These are phyloP conservation scores for Addax nasomaculatus DNA, from an alignment of 2,113 vertebrate species.

Conservation along the genomic window DNA sequence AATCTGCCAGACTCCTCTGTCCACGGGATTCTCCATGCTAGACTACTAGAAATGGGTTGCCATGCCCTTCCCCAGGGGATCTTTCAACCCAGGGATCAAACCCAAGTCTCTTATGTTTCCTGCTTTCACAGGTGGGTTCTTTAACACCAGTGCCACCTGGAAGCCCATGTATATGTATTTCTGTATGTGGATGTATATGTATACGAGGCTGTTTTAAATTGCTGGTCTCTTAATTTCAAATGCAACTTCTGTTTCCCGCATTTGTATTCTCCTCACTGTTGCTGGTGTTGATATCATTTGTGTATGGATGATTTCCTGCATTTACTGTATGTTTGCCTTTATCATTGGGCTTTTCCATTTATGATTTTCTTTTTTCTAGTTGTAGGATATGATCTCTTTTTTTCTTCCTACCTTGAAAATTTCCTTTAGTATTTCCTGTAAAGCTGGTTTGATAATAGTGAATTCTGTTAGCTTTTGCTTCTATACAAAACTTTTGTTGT, in stretches of 20 bases:
- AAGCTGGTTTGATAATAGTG: not conserved
- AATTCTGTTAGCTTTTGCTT: not conserved
- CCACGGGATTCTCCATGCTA: not conserved
- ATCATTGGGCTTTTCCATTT: not conserved
- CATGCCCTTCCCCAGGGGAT: not conserved
- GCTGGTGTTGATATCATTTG: not conserved
- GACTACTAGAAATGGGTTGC: not conserved
- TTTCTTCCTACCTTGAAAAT: not conserved
- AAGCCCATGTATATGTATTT: not conserved
- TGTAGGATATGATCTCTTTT: not conserved
- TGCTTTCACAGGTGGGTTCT: not conserved
- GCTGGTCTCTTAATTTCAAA: not conserved
- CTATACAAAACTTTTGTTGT: not conserved
- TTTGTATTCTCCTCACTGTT: not conserved
- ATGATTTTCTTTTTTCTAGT: not conserved
- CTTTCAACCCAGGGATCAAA: not conserved
- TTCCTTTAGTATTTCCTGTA: not conserved
- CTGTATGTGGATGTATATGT: not conserved
- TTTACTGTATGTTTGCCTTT: not conserved
- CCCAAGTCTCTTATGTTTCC: not conserved
- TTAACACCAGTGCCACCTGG: not conserved
- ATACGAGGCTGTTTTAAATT: not conserved
- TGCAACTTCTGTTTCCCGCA: not conserved
- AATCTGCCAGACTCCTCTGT: not conserved
- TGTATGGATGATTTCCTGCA: not conserved